Evolutionary conservation across 2,888 invertebrate genomes (phyloP), one percentile per base, ranked within the genome.

Genomic region (Periphyllus acericola): DNA sequence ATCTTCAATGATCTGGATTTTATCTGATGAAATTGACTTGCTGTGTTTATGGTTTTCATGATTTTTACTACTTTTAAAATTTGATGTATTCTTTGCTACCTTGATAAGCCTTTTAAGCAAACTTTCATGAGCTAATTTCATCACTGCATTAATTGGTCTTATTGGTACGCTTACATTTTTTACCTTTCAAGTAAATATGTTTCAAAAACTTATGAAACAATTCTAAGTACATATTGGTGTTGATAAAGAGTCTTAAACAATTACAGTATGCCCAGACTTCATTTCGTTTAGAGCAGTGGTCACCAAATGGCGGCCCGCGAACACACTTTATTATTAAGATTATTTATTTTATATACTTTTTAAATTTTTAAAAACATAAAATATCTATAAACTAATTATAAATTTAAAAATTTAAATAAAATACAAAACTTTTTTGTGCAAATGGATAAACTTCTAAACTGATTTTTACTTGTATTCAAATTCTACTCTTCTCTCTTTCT

Each of bases 131-230:
- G 55, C 34, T 32, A 79, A 79, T 21, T 55, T 79, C 55, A 55
- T 55, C 3, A 79, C 21, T 34, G 55, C 78, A 79, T 79, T 36
- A 36, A 36, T 36, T 55, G 34, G 34, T 79, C 55, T 79, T 79
- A 79, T 79, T 55, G 4, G 55, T 32, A 11, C 55, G 55, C 32
- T 79, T 79, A 76, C 76, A 46, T 46, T 76, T 46, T 76, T 76
- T 76, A 46, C 55, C 32, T 60, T 79, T 55, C 78, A 79, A 4
- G 32, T 79, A 34, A 79, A 55, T 79, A 55, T 79, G 55, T 79
- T 79, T 79, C 32, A 79, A 55, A 25, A 79, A 1, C 21, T 78
- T 52, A 29, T 76, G 46, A n/a, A n/a, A 76, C 14, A n/a, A 76
- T 46, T 76, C 46, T 46, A 76, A 76, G 46, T 76, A 76, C 76